Evolutionary conservation across 2,888 invertebrate species (phyloP), one percentile per base, ranked within the genome.

Genomic region (Dorcus parallelipipedus): DNA sequence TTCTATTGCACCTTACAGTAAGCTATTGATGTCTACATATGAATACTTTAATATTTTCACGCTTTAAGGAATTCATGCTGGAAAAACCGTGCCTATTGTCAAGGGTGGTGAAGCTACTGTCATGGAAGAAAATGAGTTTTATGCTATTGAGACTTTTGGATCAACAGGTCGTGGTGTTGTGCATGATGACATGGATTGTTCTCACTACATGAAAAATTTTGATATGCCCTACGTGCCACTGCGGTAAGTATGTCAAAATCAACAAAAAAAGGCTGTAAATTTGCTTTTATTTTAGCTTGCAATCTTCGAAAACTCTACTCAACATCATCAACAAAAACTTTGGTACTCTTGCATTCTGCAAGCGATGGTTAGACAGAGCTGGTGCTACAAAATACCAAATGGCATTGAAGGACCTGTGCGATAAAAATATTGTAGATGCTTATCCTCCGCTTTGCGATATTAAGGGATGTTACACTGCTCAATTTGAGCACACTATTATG

Each of bases 61-160:
- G 26, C 52, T 67, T 70, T 45, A 64, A 89, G 89, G 89, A 67
- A 93, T 93, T 71, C 93, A 93, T 73, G 95, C 97, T 52, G 99
- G 99, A 1, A 99, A 99, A 81, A 98, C 99, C 0, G 99, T 99
- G 50, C 99, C 99, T 0, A 99, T 99, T 70, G 99, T 99, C 0
- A 97, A 97, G 78, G 98, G 99, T 2, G 98, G 98, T 0, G 98
- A 99, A 77, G 92, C 93, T 0, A 95, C 93, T 0, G 88, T 93
- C 61, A 99, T 99, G 99, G 99, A 99, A 79, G 98, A 98, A 77
- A 95, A 96, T 75, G 98, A 98, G 80, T 95, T 97, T 79, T 99
- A 97, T 81, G 98, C 98, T 0, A 99, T 99, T 69, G 99, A 99
- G 81, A 99, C 99, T 0, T 99, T 99, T 76, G 99, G 99, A 43